A percentile compares a stretch with the other conserved stretches of the same genome.
Evolutionary conservation across 92 coral and sea anemone genomes (phyloP).

Genomic region (Pocillopora meandrina): DNA sequence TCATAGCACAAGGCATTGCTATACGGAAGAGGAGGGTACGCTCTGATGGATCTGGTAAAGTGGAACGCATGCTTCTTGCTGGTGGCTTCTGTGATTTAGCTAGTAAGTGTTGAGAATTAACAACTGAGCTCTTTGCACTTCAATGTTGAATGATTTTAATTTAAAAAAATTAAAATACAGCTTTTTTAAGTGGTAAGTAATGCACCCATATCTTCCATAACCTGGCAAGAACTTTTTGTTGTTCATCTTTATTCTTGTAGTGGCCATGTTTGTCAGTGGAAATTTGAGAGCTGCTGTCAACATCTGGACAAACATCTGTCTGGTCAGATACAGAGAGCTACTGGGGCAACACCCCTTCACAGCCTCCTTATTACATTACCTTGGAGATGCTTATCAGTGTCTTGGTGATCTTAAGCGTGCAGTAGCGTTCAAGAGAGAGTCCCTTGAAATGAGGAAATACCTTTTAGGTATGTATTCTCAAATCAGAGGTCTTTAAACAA

Average conservation of each 20-base stretch:
- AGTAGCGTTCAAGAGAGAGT: constrained; percentile 40
- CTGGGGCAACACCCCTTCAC: constrained; percentile 75
- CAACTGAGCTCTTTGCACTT: background rate
- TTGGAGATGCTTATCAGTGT: constrained; percentile 66
- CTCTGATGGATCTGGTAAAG: constrained; percentile 37
- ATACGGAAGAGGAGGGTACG: constrained; percentile 49
- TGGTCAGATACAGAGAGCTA: constrained; percentile 48
- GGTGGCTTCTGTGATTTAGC: constrained; percentile 83
- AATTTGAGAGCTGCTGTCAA: constrained; percentile 54
- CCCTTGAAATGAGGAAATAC: constrained; percentile 66
- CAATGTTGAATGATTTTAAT: too few relatives aligned
- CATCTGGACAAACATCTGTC: constrained; percentile 55
- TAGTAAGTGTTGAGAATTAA: constrained; percentile 46
- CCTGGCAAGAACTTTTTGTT: too few relatives aligned
- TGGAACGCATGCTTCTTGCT: constrained; percentile 65
- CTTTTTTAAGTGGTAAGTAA: background rate
- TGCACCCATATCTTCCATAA: background rate
- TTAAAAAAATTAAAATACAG: too few relatives aligned
- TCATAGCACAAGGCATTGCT: constrained; percentile 61
- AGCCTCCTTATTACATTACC: constrained; percentile 71
- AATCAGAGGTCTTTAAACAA: background rate
- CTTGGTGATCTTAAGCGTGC: constrained; percentile 33
- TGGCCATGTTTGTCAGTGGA: constrained; percentile 49
- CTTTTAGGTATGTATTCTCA: constrained; percentile 34
- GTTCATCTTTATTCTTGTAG: constrained; percentile 33